Evolutionary conservation across 1,140 invertebrate genomes (phyloP).

Genomic region (Drosophila punjabiensis): DNA sequence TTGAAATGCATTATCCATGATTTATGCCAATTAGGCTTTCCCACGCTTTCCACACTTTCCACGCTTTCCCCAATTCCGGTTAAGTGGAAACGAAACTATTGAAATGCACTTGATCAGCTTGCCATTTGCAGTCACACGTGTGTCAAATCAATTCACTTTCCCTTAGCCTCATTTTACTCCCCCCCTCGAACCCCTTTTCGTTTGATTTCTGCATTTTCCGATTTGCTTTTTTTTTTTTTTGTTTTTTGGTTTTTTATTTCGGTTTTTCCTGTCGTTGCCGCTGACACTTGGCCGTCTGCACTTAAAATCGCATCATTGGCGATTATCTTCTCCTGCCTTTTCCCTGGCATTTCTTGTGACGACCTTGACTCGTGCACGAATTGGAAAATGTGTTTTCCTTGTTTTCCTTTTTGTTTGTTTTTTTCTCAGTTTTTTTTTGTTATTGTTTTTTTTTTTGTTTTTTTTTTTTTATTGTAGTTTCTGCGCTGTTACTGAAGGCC

Average conservation of each 20-base stretch:
- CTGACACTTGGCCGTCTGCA: slow-evolving; percentile 47
- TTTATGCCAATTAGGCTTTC: background rate
- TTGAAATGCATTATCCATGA: background rate
- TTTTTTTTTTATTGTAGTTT: slow-evolving; percentile 1
- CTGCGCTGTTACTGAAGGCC: slow-evolving; percentile 29
- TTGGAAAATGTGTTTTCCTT: slow-evolving; percentile 44
- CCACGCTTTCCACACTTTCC: background rate
- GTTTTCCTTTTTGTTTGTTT: slow-evolving; percentile 3
- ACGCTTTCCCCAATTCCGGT: background rate
- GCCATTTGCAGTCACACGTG: slow-evolving; percentile 17
- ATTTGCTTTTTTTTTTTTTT: background rate
- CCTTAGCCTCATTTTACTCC: background rate
- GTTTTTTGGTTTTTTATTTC: background rate
- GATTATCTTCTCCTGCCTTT: slow-evolving; percentile 43
- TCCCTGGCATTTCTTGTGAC: slow-evolving; percentile 33
- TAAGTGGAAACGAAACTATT: background rate
- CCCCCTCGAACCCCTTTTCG: background rate
- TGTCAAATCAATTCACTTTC: slow-evolving; percentile 34
- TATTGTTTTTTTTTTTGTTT: background rate
- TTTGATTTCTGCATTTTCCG: background rate
- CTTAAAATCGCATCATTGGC: slow-evolving; percentile 56
- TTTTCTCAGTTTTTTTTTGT: background rate
- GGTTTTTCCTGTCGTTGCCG: slow-evolving; percentile 12
- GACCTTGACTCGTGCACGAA: slow-evolving; percentile 53
- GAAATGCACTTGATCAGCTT: slow-evolving; percentile 15